Base-by-base conservation (phyloP, 2,797 vertebrate species). In the Premnoplex brunnescens region DNA sequence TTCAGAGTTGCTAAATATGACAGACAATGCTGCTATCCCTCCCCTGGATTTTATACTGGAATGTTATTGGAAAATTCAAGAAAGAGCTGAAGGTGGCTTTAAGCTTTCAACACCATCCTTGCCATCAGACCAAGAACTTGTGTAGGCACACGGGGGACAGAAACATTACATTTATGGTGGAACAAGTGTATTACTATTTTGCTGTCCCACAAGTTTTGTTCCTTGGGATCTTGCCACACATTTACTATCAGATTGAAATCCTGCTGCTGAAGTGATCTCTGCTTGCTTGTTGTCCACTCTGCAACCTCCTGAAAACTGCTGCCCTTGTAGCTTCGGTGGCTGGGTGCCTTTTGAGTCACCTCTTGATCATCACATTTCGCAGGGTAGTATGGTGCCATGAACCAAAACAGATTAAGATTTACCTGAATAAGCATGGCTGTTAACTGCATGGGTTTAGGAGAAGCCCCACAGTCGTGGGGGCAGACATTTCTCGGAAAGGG, bases 1-100 rank as follows among this genome's bases (percentile, higher is more conserved):
- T 96, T 97, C 84, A 95, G 54, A 85, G 72, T 67, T 74, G 46
- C 62, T 94, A 89, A 95, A 88, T 88, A 89, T 37, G 62, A 95
- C 64, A 92, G 91, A 89, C 21, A 11, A 94, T 58, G 54, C 56
- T 95, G 89, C 74, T 79, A 48, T 73, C 66, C 48, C 36, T 86
- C 58, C 56, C 67, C 63, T 34, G 6, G 58, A 87, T 95, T 96
- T 96, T 91, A 28, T 22, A 36, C 48, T 56, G 59, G n/a, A 90
- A 81, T 66, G n/a, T 68, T 84, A 81, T 26, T 86, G 72, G 37
- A 89, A 95, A 86, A 95, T 73, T 88, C 85, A 78, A 82, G 60
- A 85, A 96, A 89, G 52, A 30, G 19, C 26, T 96, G 80, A 95
- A 92, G 46, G 86, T 74, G 64, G 23, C 12, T 64, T 94, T 44